phyloP scores from a whole-genome alignment of 2,797 vertebrate species.

The Betta splendens region DNA sequence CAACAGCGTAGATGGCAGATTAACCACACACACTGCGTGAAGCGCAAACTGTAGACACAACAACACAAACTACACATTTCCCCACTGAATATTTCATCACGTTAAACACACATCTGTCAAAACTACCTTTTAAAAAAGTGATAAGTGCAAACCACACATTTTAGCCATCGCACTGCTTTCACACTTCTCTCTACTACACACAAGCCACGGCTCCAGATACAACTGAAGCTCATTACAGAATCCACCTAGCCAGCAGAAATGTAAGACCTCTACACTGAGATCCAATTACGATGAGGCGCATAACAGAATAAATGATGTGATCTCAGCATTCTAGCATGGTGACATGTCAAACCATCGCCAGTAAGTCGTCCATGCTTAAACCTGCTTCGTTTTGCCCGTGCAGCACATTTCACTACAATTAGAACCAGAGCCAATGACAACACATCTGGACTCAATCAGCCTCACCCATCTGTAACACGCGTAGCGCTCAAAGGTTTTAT shows the following conservation, averaged over 20 bases:
- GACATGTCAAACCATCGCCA: constrained; percentile 24
- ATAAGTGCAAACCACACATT: too few species aligned
- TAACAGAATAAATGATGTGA: background rate
- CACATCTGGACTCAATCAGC: constrained; percentile 71
- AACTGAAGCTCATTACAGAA: constrained; percentile 10
- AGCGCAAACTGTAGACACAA: background rate
- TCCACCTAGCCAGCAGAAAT: constrained; percentile 10
- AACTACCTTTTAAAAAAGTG: too few species aligned
- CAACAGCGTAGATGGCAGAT: background rate
- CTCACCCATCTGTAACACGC: constrained; percentile 26
- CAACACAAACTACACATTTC: background rate
- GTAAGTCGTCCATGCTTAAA: constrained; percentile 14
- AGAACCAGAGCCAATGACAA: constrained; percentile 38
- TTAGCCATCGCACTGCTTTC: too few species aligned
- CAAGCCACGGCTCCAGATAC: constrained; percentile 1
- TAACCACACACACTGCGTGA: constrained; percentile 12
- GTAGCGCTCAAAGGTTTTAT: constrained; percentile 12
- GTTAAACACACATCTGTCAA: background rate
- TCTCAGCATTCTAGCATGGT: background rate
- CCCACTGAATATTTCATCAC: background rate
- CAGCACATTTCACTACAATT: constrained; percentile 26
- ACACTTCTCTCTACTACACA: background rate
- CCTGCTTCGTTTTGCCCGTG: constrained; percentile 6
- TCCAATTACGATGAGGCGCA: background rate
- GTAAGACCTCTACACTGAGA: constrained; percentile 6